phyloP scores from a whole-genome alignment of 2,888 invertebrate genomes.

The Diarsia dahlii region DNA sequence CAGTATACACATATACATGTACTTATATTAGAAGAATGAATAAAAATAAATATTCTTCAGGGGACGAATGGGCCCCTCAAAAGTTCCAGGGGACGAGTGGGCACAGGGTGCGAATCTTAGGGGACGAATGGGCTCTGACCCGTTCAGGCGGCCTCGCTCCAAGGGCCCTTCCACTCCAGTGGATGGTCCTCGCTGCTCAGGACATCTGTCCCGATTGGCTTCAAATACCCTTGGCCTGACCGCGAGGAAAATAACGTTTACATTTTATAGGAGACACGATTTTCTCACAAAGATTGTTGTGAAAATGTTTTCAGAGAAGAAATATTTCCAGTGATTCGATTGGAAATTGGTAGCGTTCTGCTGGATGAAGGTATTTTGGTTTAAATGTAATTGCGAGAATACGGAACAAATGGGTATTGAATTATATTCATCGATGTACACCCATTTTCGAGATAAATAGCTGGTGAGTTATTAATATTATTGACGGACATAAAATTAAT shows the following conservation, averaged over 20 bases:
- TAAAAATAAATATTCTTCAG: too few species aligned
- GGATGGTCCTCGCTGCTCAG: constrained; percentile 40
- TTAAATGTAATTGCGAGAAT: background rate
- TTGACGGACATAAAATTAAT: too few species aligned
- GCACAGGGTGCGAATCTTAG: too few species aligned
- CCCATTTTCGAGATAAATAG: background rate
- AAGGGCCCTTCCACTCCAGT: constrained; percentile 49
- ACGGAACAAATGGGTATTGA: background rate
- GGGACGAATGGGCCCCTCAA: too few species aligned
- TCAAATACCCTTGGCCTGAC: constrained; percentile 33
- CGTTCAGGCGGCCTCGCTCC: constrained; percentile 40
- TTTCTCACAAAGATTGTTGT: background rate
- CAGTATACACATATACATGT: too few species aligned
- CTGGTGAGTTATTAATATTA: too few species aligned
- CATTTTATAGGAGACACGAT: constrained; percentile 15
- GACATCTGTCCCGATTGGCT: constrained; percentile 53
- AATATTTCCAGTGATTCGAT: background rate
- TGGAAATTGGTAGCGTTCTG: background rate
- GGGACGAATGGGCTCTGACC: too few species aligned
- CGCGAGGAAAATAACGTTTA: constrained; percentile 34
- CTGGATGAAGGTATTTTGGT: background rate
- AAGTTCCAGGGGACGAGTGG: too few species aligned
- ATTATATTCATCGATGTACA: background rate
- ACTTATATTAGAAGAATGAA: too few species aligned
- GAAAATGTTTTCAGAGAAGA: background rate